Conservation (phyloP, 2,888 invertebrate genomes). For the Eulithis prunata region DNA sequence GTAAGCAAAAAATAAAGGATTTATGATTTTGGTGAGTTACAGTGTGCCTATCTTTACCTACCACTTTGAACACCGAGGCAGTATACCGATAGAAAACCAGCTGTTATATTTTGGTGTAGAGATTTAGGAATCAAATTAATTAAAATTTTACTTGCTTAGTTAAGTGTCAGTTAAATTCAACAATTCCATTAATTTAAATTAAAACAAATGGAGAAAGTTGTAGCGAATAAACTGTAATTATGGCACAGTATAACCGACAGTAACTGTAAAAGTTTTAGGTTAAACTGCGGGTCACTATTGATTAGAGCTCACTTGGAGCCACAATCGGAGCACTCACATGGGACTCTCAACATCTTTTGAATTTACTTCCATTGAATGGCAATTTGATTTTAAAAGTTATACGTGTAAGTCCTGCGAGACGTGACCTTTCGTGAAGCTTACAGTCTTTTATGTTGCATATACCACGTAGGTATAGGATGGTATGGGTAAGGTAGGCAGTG, state of each 20-base stretch:
- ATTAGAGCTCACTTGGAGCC: neutral
- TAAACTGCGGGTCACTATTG: constrained; percentile 8
- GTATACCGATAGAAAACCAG: too few species aligned
- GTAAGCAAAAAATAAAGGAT: neutral
- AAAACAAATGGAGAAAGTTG: too few species aligned
- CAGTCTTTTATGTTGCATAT: neutral
- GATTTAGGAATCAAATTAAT: too few species aligned
- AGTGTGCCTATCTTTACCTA: neutral
- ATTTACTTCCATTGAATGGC: neutral
- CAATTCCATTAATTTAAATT: too few species aligned
- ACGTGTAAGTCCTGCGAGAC: neutral
- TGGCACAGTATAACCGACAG: too few species aligned
- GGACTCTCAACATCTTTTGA: constrained; percentile 8
- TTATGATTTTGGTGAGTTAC: neutral
- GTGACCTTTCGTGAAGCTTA: neutral
- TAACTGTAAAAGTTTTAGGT: neutral
- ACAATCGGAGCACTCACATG: constrained; percentile 1
- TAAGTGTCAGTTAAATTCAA: too few species aligned
- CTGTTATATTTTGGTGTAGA: too few species aligned
- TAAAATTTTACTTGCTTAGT: too few species aligned
- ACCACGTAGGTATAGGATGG: neutral
- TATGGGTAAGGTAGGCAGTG: too few species aligned
- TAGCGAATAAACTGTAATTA: too few species aligned
- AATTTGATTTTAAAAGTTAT: neutral
- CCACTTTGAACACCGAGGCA: too few species aligned